These are phyloP conservation scores for Syrmaticus mikado DNA, from an alignment of 2,113 vertebrate genomes.

Conservation along the genomic window DNA sequence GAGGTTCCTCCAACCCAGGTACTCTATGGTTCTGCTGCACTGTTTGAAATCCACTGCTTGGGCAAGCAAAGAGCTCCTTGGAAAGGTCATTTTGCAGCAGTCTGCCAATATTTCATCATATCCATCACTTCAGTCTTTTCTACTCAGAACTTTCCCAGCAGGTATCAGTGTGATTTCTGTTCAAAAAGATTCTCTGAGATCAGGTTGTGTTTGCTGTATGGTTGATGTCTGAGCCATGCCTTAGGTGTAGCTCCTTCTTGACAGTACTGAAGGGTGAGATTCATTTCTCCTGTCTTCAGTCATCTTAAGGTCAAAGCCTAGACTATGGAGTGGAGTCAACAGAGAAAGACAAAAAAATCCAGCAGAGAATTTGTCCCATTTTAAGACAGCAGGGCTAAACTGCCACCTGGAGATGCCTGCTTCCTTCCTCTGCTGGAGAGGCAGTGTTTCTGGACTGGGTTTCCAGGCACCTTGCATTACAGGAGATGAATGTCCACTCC, in stretches of 20 bases:
- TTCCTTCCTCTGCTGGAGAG: not conserved
- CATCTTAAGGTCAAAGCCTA: not conserved
- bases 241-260: not conserved
- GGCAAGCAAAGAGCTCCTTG: not conserved
- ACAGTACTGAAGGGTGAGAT: not conserved
- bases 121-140: not conserved
- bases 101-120: not conserved
- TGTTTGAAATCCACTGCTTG: not conserved
- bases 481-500: rapidly evolving
- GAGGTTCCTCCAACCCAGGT: not conserved
- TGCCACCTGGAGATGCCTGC: not conserved
- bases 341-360: not conserved
- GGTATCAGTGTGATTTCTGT: not conserved
- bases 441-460: not conserved
- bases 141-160: not conserved
- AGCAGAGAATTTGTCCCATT: not conserved
- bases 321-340: not conserved
- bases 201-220: not conserved
- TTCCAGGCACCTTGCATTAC: not conserved
- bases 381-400: not conserved
- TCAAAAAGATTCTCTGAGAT: not conserved
- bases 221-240: not conserved
- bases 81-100: not conserved
- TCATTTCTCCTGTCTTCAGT: not conserved
- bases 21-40: not conserved